Conservation (phyloP, 2,888 invertebrate species). For the Pantelozetes paolii region DNA sequence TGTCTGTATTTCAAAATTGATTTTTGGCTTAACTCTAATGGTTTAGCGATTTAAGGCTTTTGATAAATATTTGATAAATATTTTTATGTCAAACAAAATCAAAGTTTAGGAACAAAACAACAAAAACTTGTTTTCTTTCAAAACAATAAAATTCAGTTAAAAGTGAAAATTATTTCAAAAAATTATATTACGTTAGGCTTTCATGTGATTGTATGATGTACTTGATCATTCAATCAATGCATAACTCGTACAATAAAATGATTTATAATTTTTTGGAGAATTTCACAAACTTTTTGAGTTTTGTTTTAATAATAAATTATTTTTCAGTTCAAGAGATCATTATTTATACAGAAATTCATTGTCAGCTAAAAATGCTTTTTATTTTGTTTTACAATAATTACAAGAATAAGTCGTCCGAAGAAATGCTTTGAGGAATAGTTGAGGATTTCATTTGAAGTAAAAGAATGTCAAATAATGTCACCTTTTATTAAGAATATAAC, state of each 20-base stretch:
- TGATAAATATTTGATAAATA: not conserved
- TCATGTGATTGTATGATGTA: conserved; percentile 13
- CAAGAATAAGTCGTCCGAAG: not conserved
- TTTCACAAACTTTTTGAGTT: not conserved
- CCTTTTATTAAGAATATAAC: not conserved
- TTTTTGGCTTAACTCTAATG: conserved; percentile 15
- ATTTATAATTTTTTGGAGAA: not conserved
- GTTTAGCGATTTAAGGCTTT: conserved; percentile 22
- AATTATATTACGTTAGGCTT: conserved; percentile 3
- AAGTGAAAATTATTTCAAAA: not conserved
- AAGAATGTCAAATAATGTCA: not conserved
- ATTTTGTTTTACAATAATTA: too few species aligned
- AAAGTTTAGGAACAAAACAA: conserved; percentile 14
- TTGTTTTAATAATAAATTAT: too few species aligned
- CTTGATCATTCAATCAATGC: not conserved
- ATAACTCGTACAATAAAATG: conserved; percentile 1
- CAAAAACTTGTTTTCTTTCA: too few species aligned
- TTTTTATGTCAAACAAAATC: not conserved
- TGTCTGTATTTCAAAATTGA: too few species aligned
- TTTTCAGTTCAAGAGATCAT: too few species aligned
- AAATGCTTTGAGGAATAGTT: conserved; percentile 3
- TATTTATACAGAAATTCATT: too few species aligned
- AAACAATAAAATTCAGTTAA: too few species aligned
- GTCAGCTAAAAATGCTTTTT: too few species aligned
- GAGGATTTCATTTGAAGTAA: not conserved